Evolutionary conservation across 2,888 invertebrate genomes (phyloP), one percentile per base, ranked within the genome.

Genomic region (Pseudococcus longispinus): DNA sequence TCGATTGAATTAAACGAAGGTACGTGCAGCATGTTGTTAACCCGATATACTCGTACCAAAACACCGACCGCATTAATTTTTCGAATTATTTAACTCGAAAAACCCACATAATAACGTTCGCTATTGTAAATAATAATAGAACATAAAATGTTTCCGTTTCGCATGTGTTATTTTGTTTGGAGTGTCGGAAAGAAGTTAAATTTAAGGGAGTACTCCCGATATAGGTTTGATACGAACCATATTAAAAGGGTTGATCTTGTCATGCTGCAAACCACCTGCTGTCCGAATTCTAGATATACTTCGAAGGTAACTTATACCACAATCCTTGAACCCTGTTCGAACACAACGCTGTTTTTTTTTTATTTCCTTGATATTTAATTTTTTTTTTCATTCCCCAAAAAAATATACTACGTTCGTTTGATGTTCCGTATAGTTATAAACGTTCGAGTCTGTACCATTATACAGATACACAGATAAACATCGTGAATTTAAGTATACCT

Each of bases 1-100:
- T 55, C 84, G 84, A 84, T 84, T 60, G 55, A 84, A 84, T 55
- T 84, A 84, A 84, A 84, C 60, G 84, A 51, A 60, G 60, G 37
- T 84, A 84, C 84, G 55, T 83, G 83, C 55, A 83, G 42, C 77
- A 80, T 80, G 77, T 37, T 74, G 32, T 80, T 42, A 80, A 80
- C 77, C 77, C 77, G 23, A 74, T 74, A 74, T 29, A 60, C 46
- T 13, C 13, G 29, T 6, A 37, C 42, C 42, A 20, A 80, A 42
- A 42, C 77, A 80, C 42, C 77, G 37, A 80, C 77, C 77, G 77
- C 77, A 80, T 80, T 80, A 80, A 80, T 80, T 80, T 80, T 80
- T 80, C 77, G 77, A 80, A 80, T 80, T 80, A 80, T 80, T 80
- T 42, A 80, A 80, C 20, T 42, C 77, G 29, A 80, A 80, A 80